Evolutionary conservation across 2,113 vertebrate species (phyloP).

Genomic region (Naja naja): DNA sequence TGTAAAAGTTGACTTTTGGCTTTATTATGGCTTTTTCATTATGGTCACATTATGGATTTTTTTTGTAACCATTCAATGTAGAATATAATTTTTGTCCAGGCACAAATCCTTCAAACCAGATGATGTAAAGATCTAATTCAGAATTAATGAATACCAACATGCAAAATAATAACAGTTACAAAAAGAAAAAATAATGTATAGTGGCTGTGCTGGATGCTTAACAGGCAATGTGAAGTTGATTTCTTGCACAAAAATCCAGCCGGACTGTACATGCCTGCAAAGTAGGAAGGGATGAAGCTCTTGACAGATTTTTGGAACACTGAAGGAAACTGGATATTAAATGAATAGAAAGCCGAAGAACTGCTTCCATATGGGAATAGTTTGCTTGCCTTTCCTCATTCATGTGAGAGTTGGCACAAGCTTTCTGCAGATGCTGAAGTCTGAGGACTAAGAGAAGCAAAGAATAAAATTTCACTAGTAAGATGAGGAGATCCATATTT

Average conservation of each 20-base stretch:
- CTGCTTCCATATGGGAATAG: conserved; percentile 9
- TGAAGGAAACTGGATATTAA: conserved; percentile 19
- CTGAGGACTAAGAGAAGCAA: conserved; percentile 10
- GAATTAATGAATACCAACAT: not conserved
- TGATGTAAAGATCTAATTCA: not conserved
- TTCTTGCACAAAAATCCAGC: not conserved
- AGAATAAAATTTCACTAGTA: conserved; percentile 10
- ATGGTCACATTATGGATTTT: not conserved
- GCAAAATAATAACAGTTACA: not conserved
- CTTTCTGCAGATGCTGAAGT: conserved; percentile 17
- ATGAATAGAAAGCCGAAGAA: conserved; percentile 1
- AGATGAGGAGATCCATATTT: conserved; percentile 19
- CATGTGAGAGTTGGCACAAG: not conserved
- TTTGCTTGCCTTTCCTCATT: conserved; percentile 6
- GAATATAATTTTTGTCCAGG: not conserved
- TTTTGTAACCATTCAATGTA: not conserved
- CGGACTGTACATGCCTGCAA: not conserved
- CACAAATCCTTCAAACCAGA: not conserved
- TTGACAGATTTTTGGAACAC: conserved; percentile 21
- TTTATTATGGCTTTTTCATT: not conserved
- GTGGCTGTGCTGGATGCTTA: not conserved
- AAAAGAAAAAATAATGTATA: not conserved
- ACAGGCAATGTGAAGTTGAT: not conserved
- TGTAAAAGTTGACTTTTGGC: not conserved
- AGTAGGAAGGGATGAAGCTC: not conserved